Conservation (phyloP, 1,140 invertebrate genomes). For the Rhizoglyphus robini region DNA sequence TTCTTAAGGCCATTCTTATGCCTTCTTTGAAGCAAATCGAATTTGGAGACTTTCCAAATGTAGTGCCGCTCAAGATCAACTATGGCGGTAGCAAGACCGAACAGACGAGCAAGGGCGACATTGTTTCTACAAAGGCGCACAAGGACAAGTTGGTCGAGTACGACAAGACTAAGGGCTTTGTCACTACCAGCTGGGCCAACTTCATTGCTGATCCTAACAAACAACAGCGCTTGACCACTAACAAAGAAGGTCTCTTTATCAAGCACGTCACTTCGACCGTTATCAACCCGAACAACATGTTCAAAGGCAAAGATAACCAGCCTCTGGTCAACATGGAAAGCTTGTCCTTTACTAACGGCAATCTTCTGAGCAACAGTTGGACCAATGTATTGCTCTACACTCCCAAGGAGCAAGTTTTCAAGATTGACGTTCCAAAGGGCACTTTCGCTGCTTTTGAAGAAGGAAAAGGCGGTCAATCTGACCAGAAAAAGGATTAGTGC, state of each 20-base stretch:
- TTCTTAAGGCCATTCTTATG: background rate
- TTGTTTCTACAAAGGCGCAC: background rate
- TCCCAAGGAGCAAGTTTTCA: background rate
- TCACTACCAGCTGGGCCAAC: background rate
- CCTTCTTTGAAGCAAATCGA: background rate
- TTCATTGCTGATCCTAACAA: background rate
- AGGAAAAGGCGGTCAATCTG: background rate
- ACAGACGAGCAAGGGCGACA: background rate
- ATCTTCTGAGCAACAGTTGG: background rate
- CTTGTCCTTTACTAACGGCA: background rate
- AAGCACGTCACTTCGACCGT: slow-evolving; percentile 7
- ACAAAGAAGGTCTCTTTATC: background rate
- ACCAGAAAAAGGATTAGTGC: background rate
- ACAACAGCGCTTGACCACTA: background rate
- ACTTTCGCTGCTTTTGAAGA: background rate
- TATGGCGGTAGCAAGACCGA: background rate
- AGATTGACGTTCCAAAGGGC: background rate
- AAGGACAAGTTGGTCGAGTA: slow-evolving; percentile 1
- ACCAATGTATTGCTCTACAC: slow-evolving; percentile 7
- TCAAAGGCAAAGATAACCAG: background rate
- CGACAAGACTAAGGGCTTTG: slow-evolving; percentile 5
- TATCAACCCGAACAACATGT: background rate
- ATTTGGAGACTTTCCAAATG: background rate
- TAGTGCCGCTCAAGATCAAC: background rate
- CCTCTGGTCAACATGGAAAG: background rate